These are phyloP conservation scores for Orthonychiurus folsomi DNA, from an alignment of 2,888 invertebrate genomes.

Conservation along the genomic window DNA sequence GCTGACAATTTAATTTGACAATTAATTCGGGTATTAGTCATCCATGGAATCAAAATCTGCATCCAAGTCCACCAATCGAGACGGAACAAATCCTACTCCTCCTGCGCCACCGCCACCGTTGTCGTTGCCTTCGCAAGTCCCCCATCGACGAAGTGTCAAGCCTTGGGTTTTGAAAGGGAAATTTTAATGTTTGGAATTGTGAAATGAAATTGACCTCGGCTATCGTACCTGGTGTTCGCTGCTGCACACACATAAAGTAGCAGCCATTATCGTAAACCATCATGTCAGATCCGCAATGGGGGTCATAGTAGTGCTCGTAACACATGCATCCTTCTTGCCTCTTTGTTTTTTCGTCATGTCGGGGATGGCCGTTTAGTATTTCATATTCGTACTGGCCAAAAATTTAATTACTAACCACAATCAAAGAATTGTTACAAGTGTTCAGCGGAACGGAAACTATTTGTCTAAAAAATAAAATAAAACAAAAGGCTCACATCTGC, in stretches of 20 bases:
- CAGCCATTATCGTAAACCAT: slow-evolving; percentile 28
- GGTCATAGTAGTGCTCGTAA: slow-evolving; percentile 14
- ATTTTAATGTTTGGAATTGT: no score
- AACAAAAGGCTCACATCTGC: not conserved
- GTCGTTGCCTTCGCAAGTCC: not conserved
- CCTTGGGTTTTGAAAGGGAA: no score
- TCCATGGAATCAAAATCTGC: not conserved
- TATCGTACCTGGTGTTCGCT: slow-evolving; percentile 20
- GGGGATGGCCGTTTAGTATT: not conserved
- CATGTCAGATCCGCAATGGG: slow-evolving; percentile 26
- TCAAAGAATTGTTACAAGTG: no score
- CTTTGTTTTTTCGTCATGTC: not conserved
- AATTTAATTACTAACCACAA: not conserved
- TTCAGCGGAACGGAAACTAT: no score
- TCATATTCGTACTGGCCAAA: not conserved
- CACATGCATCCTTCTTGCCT: not conserved
- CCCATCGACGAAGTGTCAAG: not conserved
- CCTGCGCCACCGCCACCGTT: no score
- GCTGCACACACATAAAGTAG: slow-evolving; percentile 28
- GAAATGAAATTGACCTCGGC: no score
- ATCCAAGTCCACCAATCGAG: not conserved
- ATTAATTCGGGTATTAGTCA: no score
- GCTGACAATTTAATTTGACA: no score
- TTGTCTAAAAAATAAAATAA: not conserved
- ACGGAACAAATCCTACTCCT: no score